Evolutionary conservation across 2,888 invertebrate species (phyloP).

Genomic region (Perithous albicinctus): DNA sequence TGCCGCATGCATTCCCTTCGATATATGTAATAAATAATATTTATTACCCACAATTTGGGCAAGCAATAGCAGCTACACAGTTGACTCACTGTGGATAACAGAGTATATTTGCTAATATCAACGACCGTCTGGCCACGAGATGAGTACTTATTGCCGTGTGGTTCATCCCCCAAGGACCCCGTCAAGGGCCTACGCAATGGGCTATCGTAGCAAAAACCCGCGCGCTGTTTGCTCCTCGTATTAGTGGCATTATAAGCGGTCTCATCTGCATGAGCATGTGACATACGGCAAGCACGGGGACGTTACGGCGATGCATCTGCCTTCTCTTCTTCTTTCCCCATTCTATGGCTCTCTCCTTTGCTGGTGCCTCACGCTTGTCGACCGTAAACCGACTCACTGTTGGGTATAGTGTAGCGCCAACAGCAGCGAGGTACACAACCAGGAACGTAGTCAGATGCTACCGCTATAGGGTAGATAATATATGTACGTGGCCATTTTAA

Average conservation of each 20-base stretch:
- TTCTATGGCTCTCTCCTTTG: slow-evolving; percentile 58
- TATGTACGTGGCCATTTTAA: too few species aligned
- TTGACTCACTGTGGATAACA: slow-evolving; percentile 20
- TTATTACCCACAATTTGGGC: slow-evolving; percentile 61
- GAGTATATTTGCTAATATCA: slow-evolving; percentile 63
- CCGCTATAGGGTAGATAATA: too few species aligned
- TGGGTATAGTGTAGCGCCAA: slow-evolving; percentile 32
- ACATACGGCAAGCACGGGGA: slow-evolving; percentile 79
- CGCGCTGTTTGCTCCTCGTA: slow-evolving; percentile 75
- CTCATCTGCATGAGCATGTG: slow-evolving; percentile 81
- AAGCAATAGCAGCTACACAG: slow-evolving; percentile 54
- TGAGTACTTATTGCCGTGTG: slow-evolving; percentile 35
- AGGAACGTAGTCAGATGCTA: slow-evolving; percentile 44
- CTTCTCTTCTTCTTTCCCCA: slow-evolving; percentile 70
- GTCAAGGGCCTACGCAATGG: slow-evolving; percentile 33
- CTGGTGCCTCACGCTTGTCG: slow-evolving; percentile 56
- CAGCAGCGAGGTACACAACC: slow-evolving; percentile 38
- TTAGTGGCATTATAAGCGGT: slow-evolving; percentile 76
- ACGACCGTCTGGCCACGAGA: slow-evolving; percentile 64
- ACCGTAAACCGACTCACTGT: slow-evolving; percentile 54
- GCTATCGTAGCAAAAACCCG: slow-evolving; percentile 65
- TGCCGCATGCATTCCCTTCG: slow-evolving; percentile 34
- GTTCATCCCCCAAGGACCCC: slow-evolving; percentile 49
- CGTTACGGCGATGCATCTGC: slow-evolving; percentile 77
- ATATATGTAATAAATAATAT: slow-evolving; percentile 66